Base-by-base conservation (phyloP, 2,888 invertebrate species). In the Cataglyphis rosenhaueri region DNA sequence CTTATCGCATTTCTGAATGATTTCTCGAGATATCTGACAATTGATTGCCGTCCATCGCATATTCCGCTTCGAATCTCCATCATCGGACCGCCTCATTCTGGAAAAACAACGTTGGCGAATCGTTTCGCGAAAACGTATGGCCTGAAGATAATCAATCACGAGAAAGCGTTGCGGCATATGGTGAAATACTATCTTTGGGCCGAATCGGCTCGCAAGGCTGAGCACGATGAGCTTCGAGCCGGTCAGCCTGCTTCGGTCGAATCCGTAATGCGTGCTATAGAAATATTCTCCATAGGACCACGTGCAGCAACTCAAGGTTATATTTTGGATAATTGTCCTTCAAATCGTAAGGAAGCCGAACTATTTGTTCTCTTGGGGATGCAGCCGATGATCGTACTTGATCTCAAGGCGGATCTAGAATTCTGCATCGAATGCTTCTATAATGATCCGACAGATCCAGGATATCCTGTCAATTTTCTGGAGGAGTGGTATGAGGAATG, bases 291-390 rank as follows among this genome's bases (percentile, higher is more conserved):
- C 55, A 95, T 95, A 70, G 95, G 96, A 92, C 94, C 95, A 73
- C 94, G 94, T 74, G 94, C 95, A 12, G 89, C 94, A 3, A 95
- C 96, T 1, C 95, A 96, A 88, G 97, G 97, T n/a, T 95, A 95
- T 90, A 92, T 97, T 18, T 95, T 96, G 76, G 97, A 97, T 91
- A 97, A 96, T 0, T 96, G 96, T 92, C 96, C 96, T 5, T 94
- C 95, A 79, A 94, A 93, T 32, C 93, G 95, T n/a, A 91, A 94
- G 62, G 96, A 96, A 92, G 95, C 95, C 15, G 94, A 94, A 86
- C 94, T 95, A 87, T 92, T 96, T 29, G 93, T 94, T 4, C 95
- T 94, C 87, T 83, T 95, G 32, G 96, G 96, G 41, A 90, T 96
- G n/a, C 95, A 96, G 82, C 96, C 97, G 0, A 95, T 95, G 92